Percentiles rank a stretch among this genome's conserved stretches.
Evolutionary conservation across 1,140 invertebrate species (phyloP).

Genomic region (Venustaconcha ellipsiformis): DNA sequence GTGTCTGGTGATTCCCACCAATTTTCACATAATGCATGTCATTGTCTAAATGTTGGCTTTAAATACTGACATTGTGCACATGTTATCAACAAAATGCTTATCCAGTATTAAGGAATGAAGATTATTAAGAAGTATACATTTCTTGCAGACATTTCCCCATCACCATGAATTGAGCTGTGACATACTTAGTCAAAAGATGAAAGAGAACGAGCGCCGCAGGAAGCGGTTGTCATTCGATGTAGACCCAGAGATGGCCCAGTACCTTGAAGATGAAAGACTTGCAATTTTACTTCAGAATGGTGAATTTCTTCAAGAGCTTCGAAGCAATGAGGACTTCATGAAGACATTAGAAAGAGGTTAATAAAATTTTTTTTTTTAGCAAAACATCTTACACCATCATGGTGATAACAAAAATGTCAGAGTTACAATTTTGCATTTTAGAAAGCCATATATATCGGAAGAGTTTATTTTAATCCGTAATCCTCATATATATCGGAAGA

Average conservation of each 20-base stretch:
- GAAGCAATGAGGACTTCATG: constrained; percentile 91
- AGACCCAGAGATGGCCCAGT: constrained; percentile 73
- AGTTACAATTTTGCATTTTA: too few species aligned
- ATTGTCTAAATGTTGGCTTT: background rate
- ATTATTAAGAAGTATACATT: background rate
- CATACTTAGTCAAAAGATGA: constrained; percentile 70
- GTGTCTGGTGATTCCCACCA: too few species aligned
- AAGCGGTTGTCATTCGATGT: constrained; percentile 56
- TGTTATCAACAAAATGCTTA: background rate
- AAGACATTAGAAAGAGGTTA: constrained; percentile 79
- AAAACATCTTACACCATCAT: too few species aligned
- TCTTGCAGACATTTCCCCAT: constrained; percentile 44
- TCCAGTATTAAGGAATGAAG: too few species aligned
- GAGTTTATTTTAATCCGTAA: too few species aligned
- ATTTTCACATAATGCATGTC: too few species aligned
- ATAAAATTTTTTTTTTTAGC: too few species aligned
- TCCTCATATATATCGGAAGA: too few species aligned
- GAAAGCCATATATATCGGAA: too few species aligned
- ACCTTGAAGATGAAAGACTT: constrained; percentile 75
- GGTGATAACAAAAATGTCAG: too few species aligned
- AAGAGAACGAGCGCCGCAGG: constrained; percentile 68
- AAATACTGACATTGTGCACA: background rate
- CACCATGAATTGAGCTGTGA: constrained; percentile 63
- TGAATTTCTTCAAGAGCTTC: constrained; percentile 89
- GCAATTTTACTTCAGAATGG: constrained; percentile 92